A percentile compares a stretch with the other conserved stretches of the same genome.
These are phyloP conservation scores for Puma concolor DNA, from an alignment of 2,113 vertebrate genomes.

Conservation along the genomic window DNA sequence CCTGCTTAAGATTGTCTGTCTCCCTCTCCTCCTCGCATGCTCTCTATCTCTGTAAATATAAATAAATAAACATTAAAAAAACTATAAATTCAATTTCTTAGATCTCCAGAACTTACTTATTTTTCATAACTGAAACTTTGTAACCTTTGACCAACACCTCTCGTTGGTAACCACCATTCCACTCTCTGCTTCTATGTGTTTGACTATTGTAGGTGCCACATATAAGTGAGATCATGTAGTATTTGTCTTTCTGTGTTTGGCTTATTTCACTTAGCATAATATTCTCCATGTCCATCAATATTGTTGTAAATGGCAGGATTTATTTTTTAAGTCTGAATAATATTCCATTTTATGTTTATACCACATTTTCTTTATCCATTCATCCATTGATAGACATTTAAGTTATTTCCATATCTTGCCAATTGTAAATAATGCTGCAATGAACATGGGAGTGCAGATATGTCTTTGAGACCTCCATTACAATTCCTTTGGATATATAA, in stretches of 20 bases:
- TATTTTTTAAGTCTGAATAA: not conserved
- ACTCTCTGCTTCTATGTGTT: not conserved
- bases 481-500: not conserved
- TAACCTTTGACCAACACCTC: not conserved
- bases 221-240: not conserved
- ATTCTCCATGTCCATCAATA: not conserved
- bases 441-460: not conserved
- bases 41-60: no score
- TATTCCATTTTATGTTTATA: not conserved
- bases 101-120: not conserved
- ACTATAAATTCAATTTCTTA: no score
- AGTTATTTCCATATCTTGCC: not conserved
- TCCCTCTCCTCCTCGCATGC: no score
- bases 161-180: not conserved
- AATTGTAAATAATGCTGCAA: not conserved
- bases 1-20: no score
- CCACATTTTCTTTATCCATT: not conserved
- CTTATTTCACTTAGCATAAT: not conserved
- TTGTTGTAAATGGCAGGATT: not conserved
- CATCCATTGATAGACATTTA: not conserved
- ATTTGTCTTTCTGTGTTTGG: not conserved
- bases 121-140: not conserved
- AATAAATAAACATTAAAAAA: no score
- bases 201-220: not conserved
- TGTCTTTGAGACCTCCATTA: not conserved